Evolutionary conservation across 2,888 invertebrate species (phyloP).

Genomic region (Heterodera filipjevi): DNA sequence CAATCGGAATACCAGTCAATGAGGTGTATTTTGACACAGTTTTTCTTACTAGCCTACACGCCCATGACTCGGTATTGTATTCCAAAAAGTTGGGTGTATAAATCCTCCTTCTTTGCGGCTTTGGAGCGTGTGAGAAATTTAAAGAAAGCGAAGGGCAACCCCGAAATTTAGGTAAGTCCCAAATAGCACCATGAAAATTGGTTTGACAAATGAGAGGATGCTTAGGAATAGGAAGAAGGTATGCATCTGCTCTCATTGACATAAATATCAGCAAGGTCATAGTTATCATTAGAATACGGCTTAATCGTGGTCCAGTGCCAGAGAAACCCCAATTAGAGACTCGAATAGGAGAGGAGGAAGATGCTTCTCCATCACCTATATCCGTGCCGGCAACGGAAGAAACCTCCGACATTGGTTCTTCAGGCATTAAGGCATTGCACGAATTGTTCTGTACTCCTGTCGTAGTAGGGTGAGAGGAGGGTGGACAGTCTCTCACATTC

Average conservation of each 20-base stretch:
- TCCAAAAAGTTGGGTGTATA: background rate
- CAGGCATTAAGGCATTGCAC: background rate
- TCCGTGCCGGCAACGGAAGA: too few relatives aligned
- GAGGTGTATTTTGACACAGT: background rate
- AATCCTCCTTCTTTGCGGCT: background rate
- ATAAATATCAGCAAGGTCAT: background rate
- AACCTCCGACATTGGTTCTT: background rate
- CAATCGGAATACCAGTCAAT: background rate
- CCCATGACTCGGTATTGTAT: background rate
- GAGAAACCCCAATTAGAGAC: conserved; percentile 1
- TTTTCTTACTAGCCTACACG: background rate
- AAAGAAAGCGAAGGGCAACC: background rate
- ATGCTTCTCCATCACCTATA: background rate
- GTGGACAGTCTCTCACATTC: background rate
- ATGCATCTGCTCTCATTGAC: background rate
- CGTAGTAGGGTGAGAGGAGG: background rate
- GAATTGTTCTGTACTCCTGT: background rate
- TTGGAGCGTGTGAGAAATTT: background rate
- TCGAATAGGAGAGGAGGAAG: background rate
- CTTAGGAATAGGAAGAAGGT: background rate
- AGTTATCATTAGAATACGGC: background rate
- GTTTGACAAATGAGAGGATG: conserved; percentile 12
- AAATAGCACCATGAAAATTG: background rate
- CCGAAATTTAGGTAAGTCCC: conserved; percentile 1
- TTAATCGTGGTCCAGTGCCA: background rate